phyloP scores from a whole-genome alignment of 2,888 invertebrate genomes.

The Leptopilina syphax region DNA sequence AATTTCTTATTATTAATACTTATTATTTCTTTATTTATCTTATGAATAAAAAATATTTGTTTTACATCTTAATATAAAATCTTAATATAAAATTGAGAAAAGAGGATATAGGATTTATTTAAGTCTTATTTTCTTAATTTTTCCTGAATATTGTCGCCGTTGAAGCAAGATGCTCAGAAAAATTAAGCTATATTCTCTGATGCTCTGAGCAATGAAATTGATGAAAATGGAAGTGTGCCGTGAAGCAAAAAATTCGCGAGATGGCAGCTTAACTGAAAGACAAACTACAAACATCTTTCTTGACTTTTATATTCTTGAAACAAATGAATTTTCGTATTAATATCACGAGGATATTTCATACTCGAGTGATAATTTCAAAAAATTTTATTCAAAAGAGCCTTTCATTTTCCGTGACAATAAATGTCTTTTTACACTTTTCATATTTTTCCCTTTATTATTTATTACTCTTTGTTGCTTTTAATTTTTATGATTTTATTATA shows the following conservation, averaged over 20 bases:
- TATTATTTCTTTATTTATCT: too few relatives aligned
- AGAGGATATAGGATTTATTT: neutral
- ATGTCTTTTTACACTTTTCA: too few relatives aligned
- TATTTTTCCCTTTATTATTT: too few relatives aligned
- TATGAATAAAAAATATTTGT: too few relatives aligned
- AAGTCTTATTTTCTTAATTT: neutral
- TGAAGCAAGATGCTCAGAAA: conserved; percentile 55
- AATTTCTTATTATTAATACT: too few relatives aligned
- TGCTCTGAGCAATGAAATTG: conserved; percentile 50
- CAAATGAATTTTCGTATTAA: conserved; percentile 27
- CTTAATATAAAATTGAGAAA: neutral
- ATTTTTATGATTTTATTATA: too few relatives aligned
- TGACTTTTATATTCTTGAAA: conserved; percentile 23
- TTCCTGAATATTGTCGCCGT: conserved; percentile 48
- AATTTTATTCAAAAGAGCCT: too few relatives aligned
- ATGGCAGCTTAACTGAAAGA: conserved; percentile 15
- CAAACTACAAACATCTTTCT: conserved; percentile 4
- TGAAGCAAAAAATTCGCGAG: neutral
- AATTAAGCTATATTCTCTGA: conserved; percentile 63
- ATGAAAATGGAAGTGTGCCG: conserved; percentile 36
- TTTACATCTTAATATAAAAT: too few relatives aligned
- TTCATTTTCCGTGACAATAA: too few relatives aligned
- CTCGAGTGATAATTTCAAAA: neutral
- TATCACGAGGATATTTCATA: neutral
- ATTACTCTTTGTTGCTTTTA: too few relatives aligned